These are phyloP conservation scores for Chymomyza fuscimana DNA, from an alignment of 2,888 invertebrate genomes.

Conservation along the genomic window DNA sequence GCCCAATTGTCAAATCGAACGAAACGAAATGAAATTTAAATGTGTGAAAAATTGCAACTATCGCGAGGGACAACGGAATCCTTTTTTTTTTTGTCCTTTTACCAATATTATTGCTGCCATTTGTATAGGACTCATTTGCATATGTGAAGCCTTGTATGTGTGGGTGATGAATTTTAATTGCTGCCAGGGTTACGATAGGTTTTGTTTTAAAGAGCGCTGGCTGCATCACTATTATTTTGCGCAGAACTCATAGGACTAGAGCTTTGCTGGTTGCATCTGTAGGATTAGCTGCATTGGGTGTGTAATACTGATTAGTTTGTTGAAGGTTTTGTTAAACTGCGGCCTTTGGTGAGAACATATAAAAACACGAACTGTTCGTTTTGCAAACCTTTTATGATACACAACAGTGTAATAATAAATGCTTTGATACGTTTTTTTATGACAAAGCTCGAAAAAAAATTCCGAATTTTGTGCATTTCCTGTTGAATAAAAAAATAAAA, in stretches of 20 bases:
- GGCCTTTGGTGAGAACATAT: not conserved
- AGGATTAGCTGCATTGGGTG: conserved; percentile 42
- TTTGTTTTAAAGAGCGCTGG: not conserved
- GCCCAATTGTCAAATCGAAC: conserved; percentile 16
- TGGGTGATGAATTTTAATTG: conserved; percentile 19
- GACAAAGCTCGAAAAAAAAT: conserved; percentile 34
- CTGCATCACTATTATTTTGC: not conserved
- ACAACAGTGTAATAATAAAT: conserved; percentile 41
- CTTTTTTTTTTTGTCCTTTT: conserved; percentile 2
- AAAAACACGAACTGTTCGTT: not conserved
- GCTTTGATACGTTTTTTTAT: conserved; percentile 30
- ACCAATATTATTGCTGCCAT: conserved; percentile 10
- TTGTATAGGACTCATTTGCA: conserved; percentile 38
- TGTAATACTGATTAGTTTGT: not conserved
- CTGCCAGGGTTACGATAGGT: not conserved
- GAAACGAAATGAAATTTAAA: conserved; percentile 43
- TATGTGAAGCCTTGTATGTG: conserved; percentile 23
- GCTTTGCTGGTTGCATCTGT: conserved; percentile 24
- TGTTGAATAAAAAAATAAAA: conserved; percentile 4
- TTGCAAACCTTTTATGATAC: not conserved
- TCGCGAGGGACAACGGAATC: conserved; percentile 34
- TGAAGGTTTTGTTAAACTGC: not conserved
- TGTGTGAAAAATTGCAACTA: conserved; percentile 42
- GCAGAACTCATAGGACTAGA: not conserved
- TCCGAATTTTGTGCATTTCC: conserved; percentile 36